These are phyloP conservation scores for Agriopis marginaria DNA, from an alignment of 2,888 invertebrate species.

Conservation along the genomic window DNA sequence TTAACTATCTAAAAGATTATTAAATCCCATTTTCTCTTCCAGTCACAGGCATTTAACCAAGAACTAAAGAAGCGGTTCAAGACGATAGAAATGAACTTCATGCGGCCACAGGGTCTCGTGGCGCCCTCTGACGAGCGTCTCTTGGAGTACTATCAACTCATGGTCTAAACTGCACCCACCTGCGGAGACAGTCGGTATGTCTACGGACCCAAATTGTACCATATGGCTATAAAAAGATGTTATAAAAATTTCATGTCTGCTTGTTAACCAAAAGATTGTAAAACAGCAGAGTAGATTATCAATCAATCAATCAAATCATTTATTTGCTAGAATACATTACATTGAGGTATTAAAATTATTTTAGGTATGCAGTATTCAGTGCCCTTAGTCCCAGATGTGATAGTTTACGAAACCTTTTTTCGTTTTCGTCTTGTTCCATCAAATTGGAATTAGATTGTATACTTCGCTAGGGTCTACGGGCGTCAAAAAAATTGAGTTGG, in stretches of 20 bases:
- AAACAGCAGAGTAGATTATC: background rate
- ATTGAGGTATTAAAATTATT: too few relatives aligned
- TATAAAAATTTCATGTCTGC: background rate
- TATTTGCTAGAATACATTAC: too few relatives aligned
- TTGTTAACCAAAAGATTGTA: background rate
- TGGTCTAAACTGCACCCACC: constrained; percentile 60
- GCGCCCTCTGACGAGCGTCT: constrained; percentile 88
- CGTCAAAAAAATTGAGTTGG: too few relatives aligned
- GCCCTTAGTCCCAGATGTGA: too few relatives aligned
- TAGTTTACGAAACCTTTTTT: too few relatives aligned
- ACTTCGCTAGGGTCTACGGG: too few relatives aligned
- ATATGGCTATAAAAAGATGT: background rate
- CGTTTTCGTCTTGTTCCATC: too few relatives aligned
- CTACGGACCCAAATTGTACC: background rate
- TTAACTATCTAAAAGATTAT: background rate
- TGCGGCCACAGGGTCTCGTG: constrained; percentile 87
- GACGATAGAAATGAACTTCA: constrained; percentile 91
- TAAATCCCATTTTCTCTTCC: constrained; percentile 20
- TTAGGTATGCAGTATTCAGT: too few relatives aligned
- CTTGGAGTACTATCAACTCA: constrained; percentile 88
- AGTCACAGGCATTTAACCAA: constrained; percentile 89
- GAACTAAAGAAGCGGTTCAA: constrained; percentile 92
- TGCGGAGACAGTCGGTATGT: constrained; percentile 12
- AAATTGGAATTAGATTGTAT: too few relatives aligned
- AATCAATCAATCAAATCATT: too few relatives aligned